A percentile compares a stretch with the other conserved stretches of the same genome.
phyloP scores from a whole-genome alignment of 2,888 invertebrate species.

The Melanotus villosus region DNA sequence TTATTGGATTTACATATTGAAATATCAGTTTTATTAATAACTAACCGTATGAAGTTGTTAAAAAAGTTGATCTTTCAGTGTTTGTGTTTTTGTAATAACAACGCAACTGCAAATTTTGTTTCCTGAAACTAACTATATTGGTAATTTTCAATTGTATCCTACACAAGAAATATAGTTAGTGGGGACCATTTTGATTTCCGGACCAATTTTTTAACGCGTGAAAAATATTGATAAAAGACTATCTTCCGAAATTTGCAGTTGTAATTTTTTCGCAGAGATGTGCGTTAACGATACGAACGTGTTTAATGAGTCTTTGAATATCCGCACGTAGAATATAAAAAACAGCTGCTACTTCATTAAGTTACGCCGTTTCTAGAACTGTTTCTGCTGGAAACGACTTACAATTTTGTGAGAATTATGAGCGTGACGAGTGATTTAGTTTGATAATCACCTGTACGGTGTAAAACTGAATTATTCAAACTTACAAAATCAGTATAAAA shows the following conservation, averaged over 20 bases:
- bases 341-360: no score
- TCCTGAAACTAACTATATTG: conserved; percentile 13
- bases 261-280: neutral
- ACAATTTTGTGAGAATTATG: no score
- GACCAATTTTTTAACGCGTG: conserved; percentile 8
- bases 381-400: no score
- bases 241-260: neutral
- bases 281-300: neutral
- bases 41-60: no score
- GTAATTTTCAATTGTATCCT: neutral
- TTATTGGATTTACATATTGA: neutral
- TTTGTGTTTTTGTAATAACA: neutral
- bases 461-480: no score
- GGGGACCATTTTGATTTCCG: conserved; percentile 1
- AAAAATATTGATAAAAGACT: neutral
- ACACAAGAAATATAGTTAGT: conserved; percentile 15
- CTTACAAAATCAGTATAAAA: no score
- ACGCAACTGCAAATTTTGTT: conserved; percentile 12
- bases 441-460: no score
- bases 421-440: no score
- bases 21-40: neutral
- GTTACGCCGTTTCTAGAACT: neutral
- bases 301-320: neutral
- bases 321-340: neutral
- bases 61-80: neutral